Conservation (phyloP, 1,140 invertebrate genomes). For the Euwallacea similis region DNA sequence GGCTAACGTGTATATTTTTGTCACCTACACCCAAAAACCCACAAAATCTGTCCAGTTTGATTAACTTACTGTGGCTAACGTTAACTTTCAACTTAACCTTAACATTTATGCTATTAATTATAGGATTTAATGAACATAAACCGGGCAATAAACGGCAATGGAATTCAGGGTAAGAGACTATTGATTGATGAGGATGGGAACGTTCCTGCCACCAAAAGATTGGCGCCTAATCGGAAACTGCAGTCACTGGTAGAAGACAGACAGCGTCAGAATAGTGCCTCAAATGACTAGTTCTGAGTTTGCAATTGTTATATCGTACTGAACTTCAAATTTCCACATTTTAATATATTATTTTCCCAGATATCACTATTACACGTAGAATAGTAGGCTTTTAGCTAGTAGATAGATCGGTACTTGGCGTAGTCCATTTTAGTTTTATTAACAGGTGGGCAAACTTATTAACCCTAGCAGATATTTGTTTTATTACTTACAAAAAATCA, state of each 20-base stretch:
- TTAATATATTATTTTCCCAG: too few species aligned
- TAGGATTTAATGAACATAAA: slow-evolving; percentile 54
- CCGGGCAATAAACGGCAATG: slow-evolving; percentile 49
- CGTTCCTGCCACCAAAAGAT: slow-evolving; percentile 41
- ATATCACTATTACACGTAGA: too few species aligned
- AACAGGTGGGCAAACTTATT: too few species aligned
- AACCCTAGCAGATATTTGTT: too few species aligned
- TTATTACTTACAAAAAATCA: too few species aligned
- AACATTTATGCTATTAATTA: slow-evolving; percentile 27
- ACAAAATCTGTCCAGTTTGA: too few species aligned
- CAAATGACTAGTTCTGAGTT: background rate
- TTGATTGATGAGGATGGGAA: slow-evolving; percentile 44
- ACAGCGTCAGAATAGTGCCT: slow-evolving; percentile 41
- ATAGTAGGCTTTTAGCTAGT: too few species aligned
- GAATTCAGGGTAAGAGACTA: slow-evolving; percentile 46
- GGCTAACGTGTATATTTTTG: background rate
- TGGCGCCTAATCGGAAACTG: slow-evolving; percentile 47
- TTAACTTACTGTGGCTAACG: too few species aligned
- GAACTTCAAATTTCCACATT: too few species aligned
- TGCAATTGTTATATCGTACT: too few species aligned
- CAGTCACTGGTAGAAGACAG: slow-evolving; percentile 50
- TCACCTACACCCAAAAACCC: background rate
- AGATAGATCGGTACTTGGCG: too few species aligned
- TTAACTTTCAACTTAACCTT: background rate
- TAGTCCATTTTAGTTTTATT: too few species aligned